These are phyloP conservation scores for Seira sanloemensis DNA, from an alignment of 2,888 invertebrate genomes.

Conservation along the genomic window DNA sequence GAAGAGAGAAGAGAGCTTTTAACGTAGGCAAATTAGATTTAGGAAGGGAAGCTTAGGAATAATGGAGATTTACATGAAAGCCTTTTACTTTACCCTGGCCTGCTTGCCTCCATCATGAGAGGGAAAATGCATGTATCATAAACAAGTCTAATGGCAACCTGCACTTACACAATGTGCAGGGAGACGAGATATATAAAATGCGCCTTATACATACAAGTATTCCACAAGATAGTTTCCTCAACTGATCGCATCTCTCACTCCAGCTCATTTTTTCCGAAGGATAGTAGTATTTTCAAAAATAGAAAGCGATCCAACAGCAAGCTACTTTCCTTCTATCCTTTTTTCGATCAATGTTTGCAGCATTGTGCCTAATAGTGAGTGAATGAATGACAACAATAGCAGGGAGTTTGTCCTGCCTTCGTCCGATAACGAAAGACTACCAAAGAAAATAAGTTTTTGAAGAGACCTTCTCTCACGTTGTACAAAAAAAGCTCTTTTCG, in stretches of 20 bases:
- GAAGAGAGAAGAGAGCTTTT: slow-evolving; percentile 74
- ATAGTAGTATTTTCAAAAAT: background rate
- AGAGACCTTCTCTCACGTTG: background rate
- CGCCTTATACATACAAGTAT: no score
- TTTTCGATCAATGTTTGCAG: background rate
- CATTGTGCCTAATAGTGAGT: background rate
- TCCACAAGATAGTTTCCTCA: background rate
- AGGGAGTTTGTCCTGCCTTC: background rate
- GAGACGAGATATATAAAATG: no score
- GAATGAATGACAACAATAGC: background rate
- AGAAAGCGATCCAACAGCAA: background rate
- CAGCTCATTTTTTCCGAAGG: background rate
- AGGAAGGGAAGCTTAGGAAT: slow-evolving; percentile 75
- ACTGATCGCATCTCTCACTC: background rate
- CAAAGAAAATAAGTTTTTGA: background rate
- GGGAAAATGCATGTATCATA: slow-evolving; percentile 40
- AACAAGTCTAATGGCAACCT: background rate
- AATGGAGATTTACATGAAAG: slow-evolving; percentile 75
- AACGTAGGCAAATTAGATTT: slow-evolving; percentile 75
- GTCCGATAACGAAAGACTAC: background rate
- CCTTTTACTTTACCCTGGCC: slow-evolving; percentile 73
- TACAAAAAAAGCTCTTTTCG: background rate
- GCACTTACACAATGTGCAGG: background rate
- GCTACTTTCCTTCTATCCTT: background rate
- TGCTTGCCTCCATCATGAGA: slow-evolving; percentile 64